Evolutionary conservation across 2,888 invertebrate species (phyloP), one percentile per base, ranked within the genome.

Genomic region (Drosophila imparisetae): DNA sequence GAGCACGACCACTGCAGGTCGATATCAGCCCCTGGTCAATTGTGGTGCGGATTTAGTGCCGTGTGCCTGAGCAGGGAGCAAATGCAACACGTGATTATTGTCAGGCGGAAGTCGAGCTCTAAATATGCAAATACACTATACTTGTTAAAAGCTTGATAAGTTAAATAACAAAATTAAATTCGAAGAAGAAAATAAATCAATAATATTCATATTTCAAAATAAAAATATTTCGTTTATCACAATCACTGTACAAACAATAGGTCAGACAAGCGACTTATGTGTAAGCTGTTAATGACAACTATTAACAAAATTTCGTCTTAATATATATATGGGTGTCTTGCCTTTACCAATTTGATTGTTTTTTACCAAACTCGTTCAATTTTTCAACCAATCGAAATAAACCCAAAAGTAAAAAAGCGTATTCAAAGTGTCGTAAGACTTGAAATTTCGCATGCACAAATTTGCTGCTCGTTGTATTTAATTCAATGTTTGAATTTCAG

Each of bases 51-150:
- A 66, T 71, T 77, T 75, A 38, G 49, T 66, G 60, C 53, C 64
- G 48, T 59, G 50, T 54, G 61, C 36, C 45, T 52, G 64, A 64
- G 66, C 63, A 68, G 74, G 75, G 70, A 75, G 83, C 79, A 70
- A 72, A 78, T 68, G 72, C 70, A 76, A 79, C 89, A 89, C 89
- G 83, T 89, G 89, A 87, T 90, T 87, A 76, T 72, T 71, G 72
- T 76, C 83, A 80, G 78, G 63, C 78, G 74, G 65, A 72, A 70
- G 58, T 68, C 40, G 72, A 52, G 32, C 50, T 38, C 57, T 60
- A 30, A 54, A 29, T 30, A 42, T 30, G 55, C 63, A 54, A 34
- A 54, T 62, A 40, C 54, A 40, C 65, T 60, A 13, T n/a, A 59
- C 7, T 24, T 21, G 18, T 4, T 27, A 8, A 24, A 27, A 30